Percentiles rank a stretch among this genome's conserved stretches.
These are phyloP conservation scores for Platyrinchus mystaceus DNA, from an alignment of 2,797 vertebrate species.

Conservation along the genomic window DNA sequence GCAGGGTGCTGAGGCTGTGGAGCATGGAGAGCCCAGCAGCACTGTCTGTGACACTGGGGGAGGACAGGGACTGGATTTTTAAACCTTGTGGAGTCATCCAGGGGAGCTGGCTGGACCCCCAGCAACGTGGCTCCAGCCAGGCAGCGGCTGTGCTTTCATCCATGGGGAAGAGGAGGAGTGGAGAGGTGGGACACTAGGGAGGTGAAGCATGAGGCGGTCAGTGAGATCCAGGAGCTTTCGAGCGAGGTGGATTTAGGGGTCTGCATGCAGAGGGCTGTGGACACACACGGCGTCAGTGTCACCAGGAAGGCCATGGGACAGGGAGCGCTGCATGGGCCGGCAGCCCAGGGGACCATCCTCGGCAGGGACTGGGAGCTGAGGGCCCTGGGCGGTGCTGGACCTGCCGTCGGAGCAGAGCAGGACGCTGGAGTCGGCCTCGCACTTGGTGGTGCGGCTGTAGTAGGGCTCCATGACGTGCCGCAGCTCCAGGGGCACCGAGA, in stretches of 20 bases:
- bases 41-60: neutral
- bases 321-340: conserved; percentile 67
- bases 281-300: conserved; percentile 44
- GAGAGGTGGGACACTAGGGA: neutral
- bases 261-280: conserved; percentile 57
- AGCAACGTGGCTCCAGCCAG: neutral
- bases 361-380: conserved; percentile 39
- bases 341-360: conserved; percentile 50
- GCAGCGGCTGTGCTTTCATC: neutral
- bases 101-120: neutral
- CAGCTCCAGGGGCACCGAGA: conserved; percentile 64
- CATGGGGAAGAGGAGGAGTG: neutral
- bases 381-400: conserved; percentile 17
- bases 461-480: conserved; percentile 75
- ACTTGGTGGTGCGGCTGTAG: conserved; percentile 90
- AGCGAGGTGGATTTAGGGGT: conserved; percentile 14
- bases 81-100: neutral
- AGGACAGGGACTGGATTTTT: neutral
- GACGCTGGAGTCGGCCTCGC: conserved; percentile 95
- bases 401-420: conserved; percentile 85
- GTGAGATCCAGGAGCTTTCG: neutral
- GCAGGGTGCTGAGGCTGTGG: neutral
- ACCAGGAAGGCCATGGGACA: conserved; percentile 74
- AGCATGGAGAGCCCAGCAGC: neutral
- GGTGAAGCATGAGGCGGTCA: neutral